Percentiles rank a stretch among this genome's conserved stretches.
Evolutionary conservation across 2,888 invertebrate species (phyloP).

Genomic region (Polietes domitor): DNA sequence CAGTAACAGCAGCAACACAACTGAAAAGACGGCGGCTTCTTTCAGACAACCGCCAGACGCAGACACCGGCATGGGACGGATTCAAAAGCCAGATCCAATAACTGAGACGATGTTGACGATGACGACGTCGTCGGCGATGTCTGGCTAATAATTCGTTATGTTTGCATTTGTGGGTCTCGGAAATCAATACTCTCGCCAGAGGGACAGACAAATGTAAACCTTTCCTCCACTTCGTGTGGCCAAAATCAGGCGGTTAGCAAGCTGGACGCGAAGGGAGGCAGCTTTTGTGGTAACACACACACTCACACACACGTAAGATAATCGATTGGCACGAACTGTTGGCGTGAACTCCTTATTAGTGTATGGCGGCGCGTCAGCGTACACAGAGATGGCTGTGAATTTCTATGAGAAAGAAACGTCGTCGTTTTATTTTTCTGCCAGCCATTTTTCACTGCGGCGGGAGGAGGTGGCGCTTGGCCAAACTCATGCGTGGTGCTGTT

Average conservation of each 20-base stretch:
- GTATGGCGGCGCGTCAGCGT: neutral
- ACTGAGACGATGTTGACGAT: constrained; percentile 12
- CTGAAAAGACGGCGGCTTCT: constrained; percentile 1
- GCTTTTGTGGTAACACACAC: neutral
- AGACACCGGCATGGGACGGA: constrained; percentile 15
- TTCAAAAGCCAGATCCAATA: constrained; percentile 43
- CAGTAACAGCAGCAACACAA: constrained; percentile 29
- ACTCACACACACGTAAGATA: constrained; percentile 18
- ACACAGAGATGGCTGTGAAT: neutral
- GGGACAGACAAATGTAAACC: constrained; percentile 9
- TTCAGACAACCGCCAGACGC: constrained; percentile 56
- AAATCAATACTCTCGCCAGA: constrained; percentile 35
- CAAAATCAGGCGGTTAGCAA: neutral
- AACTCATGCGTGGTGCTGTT: constrained; percentile 52
- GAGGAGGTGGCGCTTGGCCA: constrained; percentile 56
- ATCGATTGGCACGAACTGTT: constrained; percentile 56
- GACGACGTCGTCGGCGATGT: neutral
- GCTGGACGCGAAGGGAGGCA: neutral
- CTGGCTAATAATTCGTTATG: neutral
- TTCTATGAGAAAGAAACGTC: constrained; percentile 7
- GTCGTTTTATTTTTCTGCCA: constrained; percentile 6
- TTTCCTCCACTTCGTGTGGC: constrained; percentile 16
- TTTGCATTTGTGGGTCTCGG: constrained; percentile 41
- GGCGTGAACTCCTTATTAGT: constrained; percentile 39
- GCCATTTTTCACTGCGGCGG: constrained; percentile 2